Base-by-base conservation (phyloP, 2,888 invertebrate genomes). In the Erpobdella octoculata region DNA sequence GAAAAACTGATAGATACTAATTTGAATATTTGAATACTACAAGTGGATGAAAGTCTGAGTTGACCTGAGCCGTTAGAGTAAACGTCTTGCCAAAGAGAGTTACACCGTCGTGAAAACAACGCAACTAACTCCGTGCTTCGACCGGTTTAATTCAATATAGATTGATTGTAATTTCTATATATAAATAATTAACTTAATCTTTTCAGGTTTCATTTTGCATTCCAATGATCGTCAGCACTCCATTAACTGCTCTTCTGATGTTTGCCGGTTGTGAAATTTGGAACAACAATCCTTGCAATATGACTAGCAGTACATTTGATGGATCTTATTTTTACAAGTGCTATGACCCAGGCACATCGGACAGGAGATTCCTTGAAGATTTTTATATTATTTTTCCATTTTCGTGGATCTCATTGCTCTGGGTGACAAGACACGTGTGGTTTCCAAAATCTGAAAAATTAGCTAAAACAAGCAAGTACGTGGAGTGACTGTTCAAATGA, bases 341-440 rank as follows among this genome's bases (percentile, higher is more conserved):
- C 46, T 58, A 69, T 36, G 53, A 69, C 18, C 41, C 25, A 58
- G 3, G 9, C 33, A 69, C 31, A 8, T 12, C 58, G 2, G 31
- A 48, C 18, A 12, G n/a, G 18, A 53, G 28, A 31, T 28, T 53
- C 15, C 25, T 48, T 21, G 25, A 58, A 15, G n/a, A 53, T 25
- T 18, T 37, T 15, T 65, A 65, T 28, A 8, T 35, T 28, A 36
- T 65, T 5, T 18, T 69, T 33, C 58, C 68, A 21, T 28, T 73
- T 28, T 73, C 72, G 73, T 78, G 78, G 75, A n/a, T 80, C 12
- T 79, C 80, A 0, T 70, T 80, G 9, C 75, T 80, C 36, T 79
- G 80, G 79, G 76, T 81, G 6, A 78, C 78, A n/a, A 71, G 80
- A 38, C 80, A 82, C 72, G 76, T 81, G 5, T 82, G 79, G 79